Base-by-base conservation (phyloP, 2,888 invertebrate species). In the Leptinotarsa tumamoca region DNA sequence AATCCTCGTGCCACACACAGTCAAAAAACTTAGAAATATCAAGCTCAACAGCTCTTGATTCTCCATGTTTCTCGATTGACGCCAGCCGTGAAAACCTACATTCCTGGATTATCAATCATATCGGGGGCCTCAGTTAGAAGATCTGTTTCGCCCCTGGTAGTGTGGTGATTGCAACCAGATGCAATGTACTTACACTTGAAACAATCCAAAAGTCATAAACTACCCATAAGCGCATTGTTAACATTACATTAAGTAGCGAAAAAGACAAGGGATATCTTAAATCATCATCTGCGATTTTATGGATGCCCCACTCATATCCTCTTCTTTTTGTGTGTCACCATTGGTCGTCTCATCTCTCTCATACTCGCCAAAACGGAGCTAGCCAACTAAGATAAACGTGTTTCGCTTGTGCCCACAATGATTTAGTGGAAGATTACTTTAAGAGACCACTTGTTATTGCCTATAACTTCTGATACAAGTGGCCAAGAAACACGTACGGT, bases 361-460 rank as follows among this genome's bases (percentile, higher is more conserved):
- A 68, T 73, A 54, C 81, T 56, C 81, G 74, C 75, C 68, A 72
- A 67, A 73, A 72, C 17, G 54, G 73, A 73, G 63, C 43, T 72
- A 72, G 68, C 77, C 78, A 76, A 85, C 81, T 74, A 84, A 86
- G 85, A 87, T 82, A 81, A 85, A 85, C 83, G 81, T 83, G 81
- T 82, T 76, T 83, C 83, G 86, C 86, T 86, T 87, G 86, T 85
- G 86, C 85, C 82, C 85, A 80, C 85, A 85, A 87, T 88, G 88
- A 88, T 88, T 88, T 88, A 88, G 86, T 85, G 85, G 84, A 84
- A 87, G 88, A 88, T 88, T 88, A 88, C 87, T 87, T 87, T 87
- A 87, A 88, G 88, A 88, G 88, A 87, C 88, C 88, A 88, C 88
- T 88, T 88, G 88, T 88, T 88, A 88, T 88, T 87, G 87, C 86